phyloP scores from a whole-genome alignment of 64 coral and sea anemone genomes.

The Stylophora pistillata region DNA sequence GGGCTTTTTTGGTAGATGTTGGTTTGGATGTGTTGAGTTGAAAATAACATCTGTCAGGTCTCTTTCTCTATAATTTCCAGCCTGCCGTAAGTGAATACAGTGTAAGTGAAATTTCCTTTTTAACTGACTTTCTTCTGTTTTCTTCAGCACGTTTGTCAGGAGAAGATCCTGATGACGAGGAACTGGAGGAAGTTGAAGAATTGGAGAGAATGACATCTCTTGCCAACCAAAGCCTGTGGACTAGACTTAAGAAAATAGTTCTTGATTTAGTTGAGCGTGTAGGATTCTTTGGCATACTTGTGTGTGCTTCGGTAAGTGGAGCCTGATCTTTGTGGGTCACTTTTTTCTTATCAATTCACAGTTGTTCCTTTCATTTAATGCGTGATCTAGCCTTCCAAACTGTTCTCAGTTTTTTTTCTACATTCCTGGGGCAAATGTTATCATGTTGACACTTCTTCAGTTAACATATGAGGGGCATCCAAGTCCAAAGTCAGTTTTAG shows the following conservation, averaged over 20 bases:
- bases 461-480: too few relatives aligned
- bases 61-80: neutral
- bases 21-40: too few relatives aligned
- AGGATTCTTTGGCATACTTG: slow-evolving; percentile 95
- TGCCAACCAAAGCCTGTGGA: slow-evolving; percentile 87
- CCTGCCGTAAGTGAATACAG: neutral
- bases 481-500: too few relatives aligned
- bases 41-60: too few relatives aligned
- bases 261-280: slow-evolving; percentile 92
- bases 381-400: too few relatives aligned
- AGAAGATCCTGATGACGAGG: slow-evolving; percentile 89
- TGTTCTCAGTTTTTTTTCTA: neutral
- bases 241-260: slow-evolving; percentile 87
- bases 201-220: slow-evolving; percentile 78
- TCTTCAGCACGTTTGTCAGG: slow-evolving; percentile 91
- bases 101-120: neutral
- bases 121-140: neutral
- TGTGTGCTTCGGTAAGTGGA: slow-evolving; percentile 96
- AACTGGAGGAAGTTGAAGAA: slow-evolving; percentile 94
- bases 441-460: too few relatives aligned
- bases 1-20: too few relatives aligned
- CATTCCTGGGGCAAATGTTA: too few relatives aligned
- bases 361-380: neutral
- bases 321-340: neutral
- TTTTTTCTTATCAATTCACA: neutral